Evolutionary conservation across 2,888 invertebrate species (phyloP), one percentile per base, ranked within the genome.

Genomic region (Polymixis flavicincta): DNA sequence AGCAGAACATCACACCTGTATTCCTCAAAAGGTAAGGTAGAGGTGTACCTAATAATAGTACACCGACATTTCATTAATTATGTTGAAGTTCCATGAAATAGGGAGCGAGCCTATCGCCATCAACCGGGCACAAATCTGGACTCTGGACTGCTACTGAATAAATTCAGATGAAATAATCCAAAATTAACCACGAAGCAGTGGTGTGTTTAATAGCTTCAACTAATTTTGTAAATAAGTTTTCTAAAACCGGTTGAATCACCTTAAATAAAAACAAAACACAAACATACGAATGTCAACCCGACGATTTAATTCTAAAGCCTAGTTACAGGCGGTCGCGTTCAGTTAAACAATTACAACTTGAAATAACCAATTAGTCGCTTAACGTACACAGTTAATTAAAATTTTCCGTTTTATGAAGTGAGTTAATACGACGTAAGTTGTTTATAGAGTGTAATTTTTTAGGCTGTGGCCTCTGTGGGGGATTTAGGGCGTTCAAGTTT

Each of bases 361-460:
- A 74, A 85, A 76, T 81, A 79, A 80, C 85, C 80, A 85, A 85
- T 85, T 85, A 82, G 78, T 64, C 54, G 67, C 71, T 74, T 80
- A 78, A 57, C 59, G 74, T 84, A 71, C 52, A 52, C 60, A 76
- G 86, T 82, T 86, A 87, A 86, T 86, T 86, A 86, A 82, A 85
- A 78, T 77, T 82, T 84, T 86, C 80, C 82, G 76, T 87, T 86
- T 84, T 78, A 86, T 77, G 74, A 77, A 85, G 74, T 64, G 63
- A 68, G 60, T 63, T 74, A 80, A 87, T 78, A 71, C 70, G 65
- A 78, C 63, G 76, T 68, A 67, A 79, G 74, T 77, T 71, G 78
- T 79, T 87, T 74, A 73, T 74, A 60, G 28, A 1, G 48, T 71
- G 57, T 76, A 71, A 72, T 79, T 80, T 83, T 74, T 86, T 82